Evolutionary conservation across 2,888 invertebrate genomes (phyloP), one percentile per base, ranked within the genome.

Genomic region (Megalurothrips usitatus): DNA sequence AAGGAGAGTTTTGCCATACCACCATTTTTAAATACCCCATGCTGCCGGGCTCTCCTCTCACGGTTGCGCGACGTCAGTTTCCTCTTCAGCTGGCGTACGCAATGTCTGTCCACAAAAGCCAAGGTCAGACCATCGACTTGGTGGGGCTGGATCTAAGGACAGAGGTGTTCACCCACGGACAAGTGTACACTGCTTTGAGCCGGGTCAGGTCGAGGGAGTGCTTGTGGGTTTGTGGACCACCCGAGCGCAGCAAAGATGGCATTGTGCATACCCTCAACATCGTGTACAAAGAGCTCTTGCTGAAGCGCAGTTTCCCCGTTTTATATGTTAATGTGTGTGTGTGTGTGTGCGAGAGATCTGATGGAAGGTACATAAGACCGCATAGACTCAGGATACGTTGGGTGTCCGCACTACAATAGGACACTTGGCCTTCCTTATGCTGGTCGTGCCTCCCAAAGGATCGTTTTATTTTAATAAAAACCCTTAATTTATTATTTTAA

Each of bases 111-210:
- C 81, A 80, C 63, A 81, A 81, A 47, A 79, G 79, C 58, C 79
- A 81, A 34, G 81, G 81, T 12, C 81, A 81, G 34, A 81, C 79
- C 11, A 81, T 81, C 9, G 52, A 81, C 6, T 26, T 48, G 26
- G 79, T 81, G 23, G 81, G 81, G 6, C 8, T 81, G 17, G 81
- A 81, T 58, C 26, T 81, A 17, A 26, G 79, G 23, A 52, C 81
- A 19, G 79, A 49, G 17, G 28, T 11, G 10, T 81, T 81, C 23
- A 63, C 80, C 6, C 81, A 81, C 49, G 81, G 81, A 8, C 81
- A 81, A n/a, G 6, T 81, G 34, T 81, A 80, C 49, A 49, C 58
- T 0, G 79, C 52, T 1, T 28, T 81, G 26, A 80, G 48, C 34
- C 28, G 81, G 12, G 79, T 52, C 6, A 80, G 80, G n/a, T 63